A percentile compares a stretch with the other conserved stretches of the same genome.
These are phyloP conservation scores for Chironomus tepperi DNA, from an alignment of 1,140 invertebrate species.

Conservation along the genomic window DNA sequence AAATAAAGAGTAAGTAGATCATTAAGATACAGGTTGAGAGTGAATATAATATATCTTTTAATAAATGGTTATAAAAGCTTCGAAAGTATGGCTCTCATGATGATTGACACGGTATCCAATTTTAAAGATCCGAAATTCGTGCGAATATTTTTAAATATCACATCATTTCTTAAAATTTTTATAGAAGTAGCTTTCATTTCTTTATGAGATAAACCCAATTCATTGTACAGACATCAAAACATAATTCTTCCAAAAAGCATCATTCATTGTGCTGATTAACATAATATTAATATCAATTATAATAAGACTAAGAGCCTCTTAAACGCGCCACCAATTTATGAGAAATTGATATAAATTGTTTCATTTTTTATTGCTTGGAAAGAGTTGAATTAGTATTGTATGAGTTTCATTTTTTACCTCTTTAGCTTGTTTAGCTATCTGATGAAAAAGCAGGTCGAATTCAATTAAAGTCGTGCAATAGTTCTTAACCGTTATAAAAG, in stretches of 20 bases:
- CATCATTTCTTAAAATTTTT: no score
- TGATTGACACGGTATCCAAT: conserved; percentile 17
- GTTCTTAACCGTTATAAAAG: background rate
- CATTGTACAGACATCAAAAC: no score
- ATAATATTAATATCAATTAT: background rate
- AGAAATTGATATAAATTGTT: conserved; percentile 16
- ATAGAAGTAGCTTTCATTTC: no score
- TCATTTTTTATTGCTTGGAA: background rate
- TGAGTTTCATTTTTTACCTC: no score
- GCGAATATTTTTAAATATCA: conserved; percentile 5
- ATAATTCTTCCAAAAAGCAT: background rate
- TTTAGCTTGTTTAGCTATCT: no score
- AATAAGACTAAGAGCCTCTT: conserved; percentile 8
- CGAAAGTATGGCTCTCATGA: background rate
- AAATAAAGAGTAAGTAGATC: background rate
- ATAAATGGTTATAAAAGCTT: background rate
- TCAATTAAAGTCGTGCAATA: background rate
- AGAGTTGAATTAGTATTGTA: background rate
- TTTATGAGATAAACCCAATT: no score
- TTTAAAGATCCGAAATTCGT: conserved; percentile 17
- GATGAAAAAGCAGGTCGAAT: conserved; percentile 4
- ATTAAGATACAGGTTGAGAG: background rate
- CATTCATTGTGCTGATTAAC: background rate
- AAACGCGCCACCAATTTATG: background rate
- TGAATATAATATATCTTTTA: background rate